Percentiles rank a stretch among this genome's conserved stretches.
Evolutionary conservation across 2,113 vertebrate species (phyloP).

Genomic region (Diadophis punctatus): DNA sequence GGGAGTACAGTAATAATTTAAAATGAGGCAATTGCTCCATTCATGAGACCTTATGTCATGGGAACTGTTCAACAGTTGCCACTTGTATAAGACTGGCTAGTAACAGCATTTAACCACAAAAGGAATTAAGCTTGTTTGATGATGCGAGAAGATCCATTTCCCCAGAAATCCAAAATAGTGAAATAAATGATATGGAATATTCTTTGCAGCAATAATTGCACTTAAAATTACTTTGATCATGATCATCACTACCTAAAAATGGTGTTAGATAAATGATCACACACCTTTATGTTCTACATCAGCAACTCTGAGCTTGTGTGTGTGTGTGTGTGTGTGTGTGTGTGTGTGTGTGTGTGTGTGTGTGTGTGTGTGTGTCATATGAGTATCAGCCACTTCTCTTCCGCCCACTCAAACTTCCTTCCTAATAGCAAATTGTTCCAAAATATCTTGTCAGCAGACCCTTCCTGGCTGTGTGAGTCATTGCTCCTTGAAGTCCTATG

Average conservation of each 20-base stretch:
- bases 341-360: slow-evolving; percentile 58
- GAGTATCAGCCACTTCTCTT: slow-evolving; percentile 66
- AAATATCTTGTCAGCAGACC: slow-evolving; percentile 69
- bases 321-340: slow-evolving; percentile 51
- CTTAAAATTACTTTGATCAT: not conserved
- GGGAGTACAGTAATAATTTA: not conserved
- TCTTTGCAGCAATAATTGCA: not conserved
- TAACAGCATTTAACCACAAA: not conserved
- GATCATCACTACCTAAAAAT: not conserved
- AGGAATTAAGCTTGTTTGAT: not conserved
- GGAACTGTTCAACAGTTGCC: not conserved
- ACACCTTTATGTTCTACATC: slow-evolving; percentile 56
- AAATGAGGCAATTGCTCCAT: not conserved
- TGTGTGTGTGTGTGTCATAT: slow-evolving; percentile 62
- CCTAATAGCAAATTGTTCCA: slow-evolving; percentile 71
- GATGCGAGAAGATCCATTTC: not conserved
- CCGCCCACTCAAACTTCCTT: slow-evolving; percentile 72
- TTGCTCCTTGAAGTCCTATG: slow-evolving; percentile 51
- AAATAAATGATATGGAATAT: not conserved
- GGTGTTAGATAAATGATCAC: slow-evolving; percentile 5
- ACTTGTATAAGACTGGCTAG: not conserved
- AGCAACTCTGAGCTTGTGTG: slow-evolving; percentile 51
- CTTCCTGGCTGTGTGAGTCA: slow-evolving; percentile 54
- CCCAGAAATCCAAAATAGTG: not conserved
- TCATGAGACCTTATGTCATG: not conserved